Evolutionary conservation across 2,888 invertebrate genomes (phyloP), one percentile per base, ranked within the genome.

Genomic region (Sarcophaga subvicina): DNA sequence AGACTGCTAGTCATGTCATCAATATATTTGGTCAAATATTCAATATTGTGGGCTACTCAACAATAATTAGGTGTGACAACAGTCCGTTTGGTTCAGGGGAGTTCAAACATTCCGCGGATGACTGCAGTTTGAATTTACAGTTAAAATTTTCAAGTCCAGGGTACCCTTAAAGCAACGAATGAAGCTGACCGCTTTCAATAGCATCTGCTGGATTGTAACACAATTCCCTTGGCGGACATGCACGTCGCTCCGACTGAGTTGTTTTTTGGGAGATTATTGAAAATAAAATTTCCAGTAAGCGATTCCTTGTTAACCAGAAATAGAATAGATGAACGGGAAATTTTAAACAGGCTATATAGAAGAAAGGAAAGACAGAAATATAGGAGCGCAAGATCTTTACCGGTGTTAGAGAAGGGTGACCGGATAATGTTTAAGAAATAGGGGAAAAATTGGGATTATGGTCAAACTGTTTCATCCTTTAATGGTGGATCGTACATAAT

Each of bases 341-440:
- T 88, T 80, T 59, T 83, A 71, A 45, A 71, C 27, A 88, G 77
- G 73, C 70, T 83, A 62, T 22, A 80, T 47, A 78, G 27, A 14
- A 87, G 83, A 60, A 78, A 54, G 75, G 59, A 54, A 59, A 87
- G 77, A 45, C 71, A 83, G 22, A 70, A 59, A 22, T 22, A 70
- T 70, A 70, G 59, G 70, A 60, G 59, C 25, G 60, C 59, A 27
- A 60, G 71, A 71, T 71, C 73, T 4, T 63, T 88, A 63, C 73
- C 77, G 25, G 60, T 47, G 45, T 64, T 88, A 63, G 54, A 72
- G 47, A 22, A 82, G 20, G 81, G 84, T 54, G 83, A 88, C 49
- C 17, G 27, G 62, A 76, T 83, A 17, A 76, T 88, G 8, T 88
- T 88, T 73, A 86, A 88, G 60, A 88, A 86, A 85, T 69, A 77